Conservation (phyloP, 2,113 vertebrate species). For the Nothocercus nigrocapillus region DNA sequence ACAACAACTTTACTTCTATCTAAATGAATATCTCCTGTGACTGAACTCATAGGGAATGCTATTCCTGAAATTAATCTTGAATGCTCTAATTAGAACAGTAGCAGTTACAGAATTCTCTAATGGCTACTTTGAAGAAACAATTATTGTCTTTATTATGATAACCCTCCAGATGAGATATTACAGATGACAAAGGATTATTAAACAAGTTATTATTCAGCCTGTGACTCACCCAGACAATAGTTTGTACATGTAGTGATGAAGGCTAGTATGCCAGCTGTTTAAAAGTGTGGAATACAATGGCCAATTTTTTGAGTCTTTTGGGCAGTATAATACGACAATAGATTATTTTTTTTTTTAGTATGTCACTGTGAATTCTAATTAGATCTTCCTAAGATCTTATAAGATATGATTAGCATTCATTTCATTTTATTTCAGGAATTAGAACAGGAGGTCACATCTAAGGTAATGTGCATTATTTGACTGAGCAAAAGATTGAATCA, state of each 20-base stretch:
- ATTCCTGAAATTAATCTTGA: conserved; percentile 34
- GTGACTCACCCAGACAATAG: not conserved
- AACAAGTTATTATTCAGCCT: conserved; percentile 39
- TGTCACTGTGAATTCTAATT: conserved; percentile 13
- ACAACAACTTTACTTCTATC: not conserved
- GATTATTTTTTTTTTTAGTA: not conserved
- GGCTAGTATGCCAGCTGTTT: not conserved
- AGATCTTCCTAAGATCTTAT: not conserved
- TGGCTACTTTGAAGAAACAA: conserved; percentile 43
- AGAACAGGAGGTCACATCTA: not conserved
- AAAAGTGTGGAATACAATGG: not conserved
- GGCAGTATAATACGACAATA: not conserved
- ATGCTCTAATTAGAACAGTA: conserved; percentile 43
- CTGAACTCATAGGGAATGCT: not conserved
- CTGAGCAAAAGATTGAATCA: not conserved
- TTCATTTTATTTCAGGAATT: not conserved
- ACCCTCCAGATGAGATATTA: conserved; percentile 24
- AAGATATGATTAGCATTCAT: not conserved
- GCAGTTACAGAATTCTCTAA: conserved; percentile 41
- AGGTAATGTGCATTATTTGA: not conserved
- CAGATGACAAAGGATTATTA: conserved; percentile 46
- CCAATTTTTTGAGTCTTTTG: not conserved
- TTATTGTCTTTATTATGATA: conserved; percentile 53
- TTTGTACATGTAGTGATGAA: not conserved
- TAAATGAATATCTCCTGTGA: not conserved